A percentile compares a stretch with the other conserved stretches of the same genome.
Evolutionary conservation across 2,888 invertebrate species (phyloP).

Genomic region (Cyclophora albipunctata): DNA sequence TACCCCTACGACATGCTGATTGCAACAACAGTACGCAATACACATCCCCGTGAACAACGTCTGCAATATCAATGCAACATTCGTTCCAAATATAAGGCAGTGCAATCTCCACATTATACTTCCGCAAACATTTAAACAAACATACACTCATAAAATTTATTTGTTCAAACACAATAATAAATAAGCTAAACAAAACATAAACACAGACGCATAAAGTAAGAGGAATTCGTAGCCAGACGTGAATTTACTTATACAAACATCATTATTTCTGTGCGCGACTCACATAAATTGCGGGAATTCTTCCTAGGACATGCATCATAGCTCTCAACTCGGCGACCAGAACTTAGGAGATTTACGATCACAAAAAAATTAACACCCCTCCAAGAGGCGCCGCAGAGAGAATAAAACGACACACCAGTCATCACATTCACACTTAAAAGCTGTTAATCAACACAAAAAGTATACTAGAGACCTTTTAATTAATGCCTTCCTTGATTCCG

Average conservation of each 20-base stretch:
- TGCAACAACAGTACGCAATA: too few species aligned
- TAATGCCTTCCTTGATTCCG: conserved; percentile 47
- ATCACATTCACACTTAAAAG: conserved; percentile 21
- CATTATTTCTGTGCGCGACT: conserved; percentile 19
- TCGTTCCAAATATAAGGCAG: too few species aligned
- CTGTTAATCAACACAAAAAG: conserved; percentile 33
- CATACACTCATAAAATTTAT: not conserved
- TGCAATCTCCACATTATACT: too few species aligned
- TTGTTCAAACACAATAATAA: too few species aligned
- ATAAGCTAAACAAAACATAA: not conserved
- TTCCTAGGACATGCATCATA: conserved; percentile 18
- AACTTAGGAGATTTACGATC: conserved; percentile 16
- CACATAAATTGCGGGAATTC: conserved; percentile 16
- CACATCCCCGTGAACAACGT: too few species aligned
- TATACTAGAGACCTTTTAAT: conserved; percentile 31
- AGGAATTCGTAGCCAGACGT: conserved; percentile 8
- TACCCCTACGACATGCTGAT: too few species aligned
- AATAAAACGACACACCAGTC: conserved; percentile 16
- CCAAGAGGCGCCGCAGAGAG: conserved; percentile 17
- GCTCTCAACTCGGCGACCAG: conserved; percentile 12
- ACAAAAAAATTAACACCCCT: conserved; percentile 18
- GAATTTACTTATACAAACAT: conserved; percentile 15
- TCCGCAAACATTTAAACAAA: not conserved
- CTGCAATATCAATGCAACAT: too few species aligned
- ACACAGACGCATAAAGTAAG: conserved; percentile 9